Base-by-base conservation (phyloP, 2,888 invertebrate species). In the Xylocampa areola region DNA sequence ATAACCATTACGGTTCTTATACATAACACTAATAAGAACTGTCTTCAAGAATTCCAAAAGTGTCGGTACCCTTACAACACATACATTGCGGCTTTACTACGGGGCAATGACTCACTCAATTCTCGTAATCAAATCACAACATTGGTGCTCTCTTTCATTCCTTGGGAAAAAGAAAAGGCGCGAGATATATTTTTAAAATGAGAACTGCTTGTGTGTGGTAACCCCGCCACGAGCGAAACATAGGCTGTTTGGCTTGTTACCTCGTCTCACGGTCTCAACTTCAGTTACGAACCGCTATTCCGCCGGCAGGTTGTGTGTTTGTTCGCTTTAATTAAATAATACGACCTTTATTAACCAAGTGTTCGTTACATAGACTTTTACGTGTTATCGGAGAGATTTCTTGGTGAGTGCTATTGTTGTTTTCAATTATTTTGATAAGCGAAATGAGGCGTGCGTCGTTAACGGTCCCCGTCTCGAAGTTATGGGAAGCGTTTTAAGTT, bases 41-140 rank as follows among this genome's bases (percentile, higher is more conserved):
- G 45, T 66, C 73, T 72, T 51, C 45, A 23, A 51, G 52, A 55
- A 60, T 51, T 54, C 37, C 40, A 14, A 48, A 54, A 36, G 49
- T 50, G 37, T 71, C 30, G 50, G 55, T 52, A 70, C 61, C 51
- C 60, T 54, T 40, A 11, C 29, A 21, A 16, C 36, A 41, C 44
- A 49, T 52, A 59, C 37, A 55, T 53, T 58, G 64, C 68, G 44
- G 53, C 48, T 65, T 69, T 69, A 76, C 72, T 67, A 76, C 67
- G 53, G 72, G 65, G 61, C 74, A 74, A 69, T 76, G 77, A 77
- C 77, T 76, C 76, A 76, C 59, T 39, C 61, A 41, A 39, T 61
- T 67, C 71, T 76, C 64, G 58, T 69, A 62, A 72, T 63, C 57
- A 68, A 72, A 69, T 69, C 74, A 74, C 67, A 74, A 67, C 67